Percentiles rank a stretch among this genome's conserved stretches.
These are phyloP conservation scores for Papilio gigon DNA, from an alignment of 2,888 invertebrate species.

Conservation along the genomic window DNA sequence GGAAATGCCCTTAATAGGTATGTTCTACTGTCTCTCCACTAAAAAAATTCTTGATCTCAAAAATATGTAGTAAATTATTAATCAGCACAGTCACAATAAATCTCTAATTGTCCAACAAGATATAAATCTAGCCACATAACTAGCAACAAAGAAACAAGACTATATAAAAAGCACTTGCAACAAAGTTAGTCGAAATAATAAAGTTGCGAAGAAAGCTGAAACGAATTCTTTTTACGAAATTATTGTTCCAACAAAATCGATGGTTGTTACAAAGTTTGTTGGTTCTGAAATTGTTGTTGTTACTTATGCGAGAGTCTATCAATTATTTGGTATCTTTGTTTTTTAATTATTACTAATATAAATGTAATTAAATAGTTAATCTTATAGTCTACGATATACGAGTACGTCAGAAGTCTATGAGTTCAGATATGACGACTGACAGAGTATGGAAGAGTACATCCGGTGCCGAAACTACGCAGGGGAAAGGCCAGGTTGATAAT, in stretches of 20 bases:
- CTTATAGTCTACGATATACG: no score
- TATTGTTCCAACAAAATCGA: constrained; percentile 17
- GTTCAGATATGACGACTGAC: no score
- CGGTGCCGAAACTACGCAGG: no score
- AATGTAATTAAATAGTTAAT: no score
- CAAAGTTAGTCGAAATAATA: constrained; percentile 21
- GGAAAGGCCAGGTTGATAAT: no score
- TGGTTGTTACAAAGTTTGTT: constrained; percentile 3
- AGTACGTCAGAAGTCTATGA: no score
- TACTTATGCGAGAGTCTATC: background rate
- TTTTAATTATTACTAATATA: background rate
- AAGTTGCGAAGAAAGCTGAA: constrained; percentile 5
- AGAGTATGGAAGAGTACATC: no score
- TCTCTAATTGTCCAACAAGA: background rate
- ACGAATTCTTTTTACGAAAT: constrained; percentile 10
- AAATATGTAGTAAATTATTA: no score
- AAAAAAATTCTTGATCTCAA: no score
- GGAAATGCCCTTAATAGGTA: no score
- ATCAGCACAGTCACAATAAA: background rate
- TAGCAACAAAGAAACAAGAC: constrained; percentile 22
- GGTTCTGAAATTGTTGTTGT: constrained; percentile 5
- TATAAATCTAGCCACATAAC: background rate
- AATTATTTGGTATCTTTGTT: background rate
- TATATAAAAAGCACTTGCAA: constrained; percentile 12
- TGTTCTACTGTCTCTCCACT: no score